A percentile compares a stretch with the other conserved stretches of the same genome.
phyloP scores from a whole-genome alignment of 2,797 vertebrate genomes.

The Sciurus vulgaris region DNA sequence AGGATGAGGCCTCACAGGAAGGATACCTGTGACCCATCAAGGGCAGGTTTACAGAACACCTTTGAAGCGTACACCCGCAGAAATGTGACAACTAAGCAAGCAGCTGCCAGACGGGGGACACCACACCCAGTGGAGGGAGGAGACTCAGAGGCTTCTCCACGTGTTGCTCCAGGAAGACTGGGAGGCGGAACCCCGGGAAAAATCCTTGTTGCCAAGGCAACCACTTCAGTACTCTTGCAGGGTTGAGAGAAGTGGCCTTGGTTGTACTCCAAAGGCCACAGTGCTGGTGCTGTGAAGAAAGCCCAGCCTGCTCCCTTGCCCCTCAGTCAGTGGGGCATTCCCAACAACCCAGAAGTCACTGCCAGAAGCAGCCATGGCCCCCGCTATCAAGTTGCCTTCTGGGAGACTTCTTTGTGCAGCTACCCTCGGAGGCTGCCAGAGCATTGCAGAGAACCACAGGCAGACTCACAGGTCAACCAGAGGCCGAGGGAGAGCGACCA shows the following conservation, averaged over 20 bases:
- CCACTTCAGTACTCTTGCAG: conserved; percentile 3
- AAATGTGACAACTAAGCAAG: background rate
- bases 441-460: background rate
- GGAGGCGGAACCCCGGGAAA: background rate
- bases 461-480: background rate
- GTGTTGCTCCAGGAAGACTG: background rate
- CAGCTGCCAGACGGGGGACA: background rate
- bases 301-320: background rate
- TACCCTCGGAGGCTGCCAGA: background rate
- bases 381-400: background rate
- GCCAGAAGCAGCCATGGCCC: background rate
- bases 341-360: background rate
- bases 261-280: background rate
- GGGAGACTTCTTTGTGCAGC: background rate
- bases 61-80: background rate
- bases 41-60: background rate
- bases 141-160: background rate
- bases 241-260: background rate
- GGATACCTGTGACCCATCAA: background rate
- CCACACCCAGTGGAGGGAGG: no score
- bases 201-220: conserved; percentile 46
- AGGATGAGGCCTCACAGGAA: background rate
- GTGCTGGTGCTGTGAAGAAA: background rate
- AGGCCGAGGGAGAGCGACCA: background rate
- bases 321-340: background rate